Evolutionary conservation across 2,888 invertebrate genomes (phyloP).

Genomic region (Nomada lathburiana): DNA sequence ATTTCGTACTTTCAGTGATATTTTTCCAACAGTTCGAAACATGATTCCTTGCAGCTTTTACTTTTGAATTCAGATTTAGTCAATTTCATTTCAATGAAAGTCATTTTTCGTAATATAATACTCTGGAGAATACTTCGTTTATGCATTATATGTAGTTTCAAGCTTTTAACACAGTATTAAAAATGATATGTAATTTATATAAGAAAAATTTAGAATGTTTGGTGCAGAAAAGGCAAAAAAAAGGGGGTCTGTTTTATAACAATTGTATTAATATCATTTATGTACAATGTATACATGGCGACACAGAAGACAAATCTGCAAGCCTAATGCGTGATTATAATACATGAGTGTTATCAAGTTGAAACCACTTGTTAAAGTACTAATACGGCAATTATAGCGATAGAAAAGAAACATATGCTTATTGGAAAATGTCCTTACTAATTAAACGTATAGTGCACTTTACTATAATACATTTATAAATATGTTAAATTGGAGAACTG

Average conservation of each 20-base stretch:
- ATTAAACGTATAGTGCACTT: conserved; percentile 28
- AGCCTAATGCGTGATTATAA: conserved; percentile 63
- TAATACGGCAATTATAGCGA: conserved; percentile 56
- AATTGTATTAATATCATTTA: conserved; percentile 76
- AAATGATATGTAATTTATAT: too few species aligned
- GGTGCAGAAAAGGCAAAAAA: conserved; percentile 6
- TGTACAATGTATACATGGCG: conserved; percentile 80
- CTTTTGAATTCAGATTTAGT: too few species aligned
- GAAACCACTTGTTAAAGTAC: conserved; percentile 52
- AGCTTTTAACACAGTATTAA: too few species aligned
- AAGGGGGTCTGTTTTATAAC: conserved; percentile 59
- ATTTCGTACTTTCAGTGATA: too few species aligned
- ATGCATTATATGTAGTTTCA: too few species aligned
- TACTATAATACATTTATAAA: conserved; percentile 66
- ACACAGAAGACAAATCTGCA: conserved; percentile 67
- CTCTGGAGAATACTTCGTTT: too few species aligned
- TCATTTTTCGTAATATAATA: too few species aligned
- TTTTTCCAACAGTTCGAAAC: too few species aligned
- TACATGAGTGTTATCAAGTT: conserved; percentile 66
- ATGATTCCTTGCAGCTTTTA: too few species aligned
- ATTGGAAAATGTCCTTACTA: conserved; percentile 22
- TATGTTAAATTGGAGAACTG: conserved; percentile 38
- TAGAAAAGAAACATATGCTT: conserved; percentile 35
- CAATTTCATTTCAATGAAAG: too few species aligned
- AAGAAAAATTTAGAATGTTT: too few species aligned